phyloP scores from a whole-genome alignment of 2,888 invertebrate genomes.

The Stictocephala bisonia region DNA sequence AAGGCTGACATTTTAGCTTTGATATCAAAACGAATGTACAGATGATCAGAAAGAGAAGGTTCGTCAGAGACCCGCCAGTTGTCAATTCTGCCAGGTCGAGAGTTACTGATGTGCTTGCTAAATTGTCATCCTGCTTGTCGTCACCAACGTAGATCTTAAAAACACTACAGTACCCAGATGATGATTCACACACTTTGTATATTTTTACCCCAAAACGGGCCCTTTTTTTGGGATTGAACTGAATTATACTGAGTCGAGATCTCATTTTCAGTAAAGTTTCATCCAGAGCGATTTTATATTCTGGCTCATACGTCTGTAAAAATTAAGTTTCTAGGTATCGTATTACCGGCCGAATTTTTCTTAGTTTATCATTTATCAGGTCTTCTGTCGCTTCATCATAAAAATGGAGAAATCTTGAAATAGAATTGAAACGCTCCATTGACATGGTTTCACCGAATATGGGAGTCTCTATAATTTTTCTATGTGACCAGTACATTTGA shows the following conservation, averaged over 20 bases:
- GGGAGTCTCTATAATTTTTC: slow-evolving; percentile 27
- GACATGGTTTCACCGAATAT: slow-evolving; percentile 4
- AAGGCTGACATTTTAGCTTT: too few species aligned
- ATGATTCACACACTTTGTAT: slow-evolving; percentile 59
- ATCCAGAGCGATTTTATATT: slow-evolving; percentile 60
- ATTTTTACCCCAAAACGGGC: slow-evolving; percentile 62
- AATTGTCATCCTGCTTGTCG: background rate
- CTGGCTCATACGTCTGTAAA: slow-evolving; percentile 49
- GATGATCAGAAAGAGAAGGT: too few species aligned
- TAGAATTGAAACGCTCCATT: slow-evolving; percentile 15
- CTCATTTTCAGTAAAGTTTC: slow-evolving; percentile 62
- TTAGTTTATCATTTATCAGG: slow-evolving; percentile 49
- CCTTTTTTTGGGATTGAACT: slow-evolving; percentile 61
- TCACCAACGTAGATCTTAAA: slow-evolving; percentile 36
- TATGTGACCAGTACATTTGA: slow-evolving; percentile 1
- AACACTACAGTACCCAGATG: slow-evolving; percentile 28
- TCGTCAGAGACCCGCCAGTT: too few species aligned
- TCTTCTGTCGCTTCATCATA: slow-evolving; percentile 25
- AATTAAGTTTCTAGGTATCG: slow-evolving; percentile 28
- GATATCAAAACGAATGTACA: too few species aligned
- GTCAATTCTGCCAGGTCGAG: too few species aligned
- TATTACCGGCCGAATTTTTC: slow-evolving; percentile 46
- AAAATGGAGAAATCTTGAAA: slow-evolving; percentile 23
- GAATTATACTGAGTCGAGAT: slow-evolving; percentile 60
- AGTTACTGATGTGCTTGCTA: slow-evolving; percentile 34